Evolutionary conservation across 92 coral and sea anemone species (phyloP), one percentile per base, ranked within the genome.

Genomic region (Actinostola sp.): DNA sequence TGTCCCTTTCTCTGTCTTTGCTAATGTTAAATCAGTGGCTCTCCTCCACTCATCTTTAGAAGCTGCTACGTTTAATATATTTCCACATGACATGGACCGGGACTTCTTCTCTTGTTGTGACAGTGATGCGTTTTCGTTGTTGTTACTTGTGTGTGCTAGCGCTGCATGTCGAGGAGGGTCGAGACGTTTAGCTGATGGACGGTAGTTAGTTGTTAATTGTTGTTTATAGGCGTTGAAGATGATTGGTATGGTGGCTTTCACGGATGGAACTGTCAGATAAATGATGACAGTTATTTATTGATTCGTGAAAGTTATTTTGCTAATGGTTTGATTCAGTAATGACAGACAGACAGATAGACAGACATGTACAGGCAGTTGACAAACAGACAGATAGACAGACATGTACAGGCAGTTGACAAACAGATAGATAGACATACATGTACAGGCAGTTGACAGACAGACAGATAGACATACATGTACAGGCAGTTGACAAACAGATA

Each of bases 171-270:
- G 34, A 6, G 24, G 17, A 16, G 67, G 12, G 58, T 20, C 53
- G 10, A 38, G 63, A 5, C 60, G 79, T 33, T 74, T 77, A 30
- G 83, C 79, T 0, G 85, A 26, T 28, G 76, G 54, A 15, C 85
- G 80, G 70, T 79, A 85, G 31, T 66, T 73, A 30, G 71, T 65
- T 41, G 59, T 53, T 48, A 71, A 51, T 63, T 85, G 90, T 67
- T 73, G 63, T 34, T 38, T 75, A 29, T 73, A 73, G 12, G 76
- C 14, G 41, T 68, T 51, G 26, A 85, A 42, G 58, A 85, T 67
- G 25, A 29, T 61, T 14, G 86, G 86, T 28, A 85, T 15, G 30
- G 60, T 53, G 39, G 34, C 61, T 43, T 63, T 85, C 58, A 69
- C 68, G 16, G 82, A 61, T 80, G 3, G 32, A 27, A 54, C 86